Evolutionary conservation across 2,797 vertebrate species (phyloP), one percentile per base, ranked within the genome.

Genomic region (Lepilemur septentrionalis): DNA sequence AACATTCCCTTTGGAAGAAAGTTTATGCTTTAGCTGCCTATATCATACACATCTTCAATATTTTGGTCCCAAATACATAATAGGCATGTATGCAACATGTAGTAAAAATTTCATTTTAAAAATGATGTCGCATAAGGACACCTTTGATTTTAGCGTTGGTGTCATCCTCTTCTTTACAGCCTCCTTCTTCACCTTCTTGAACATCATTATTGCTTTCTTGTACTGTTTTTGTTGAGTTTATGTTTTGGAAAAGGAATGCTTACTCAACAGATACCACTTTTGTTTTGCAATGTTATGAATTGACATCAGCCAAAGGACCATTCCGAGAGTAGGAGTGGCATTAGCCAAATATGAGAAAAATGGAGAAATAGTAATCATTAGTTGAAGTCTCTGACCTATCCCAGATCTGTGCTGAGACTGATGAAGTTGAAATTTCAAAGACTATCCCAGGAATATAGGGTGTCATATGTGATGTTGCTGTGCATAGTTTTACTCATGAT

Each of bases 231-330:
- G 5, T 67, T 81, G 25, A 72, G 25, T 92, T 75, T 82, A 32
- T 89, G 35, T 4, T 89, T 65, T 87, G 17, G 41, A 67, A 32
- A 57, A 50, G 8, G 5, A 23, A 32, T 57, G n/a, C 28, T 82
- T 95, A 28, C 8, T 78, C 32, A 52, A n/a, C 3, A 91, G 43
- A 52, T 48, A 52, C 0, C 8, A 20, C 32, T 78, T 82, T 82
- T 94, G 52, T 84, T 95, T 90, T 32, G 28, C 2, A 69, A n/a
- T 88, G 25, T 89, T 43, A 83, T 89, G 14, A 78, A 48, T 32
- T 92, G 25, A 52, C 43, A 59, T 75, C 55, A 65, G 22, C 30
- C 38, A 92, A 55, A 85, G 6, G 63, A 61, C 17, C 30, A 41
- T 90, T 88, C 35, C 70, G 43, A 86, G 91, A 85, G 32, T 69